A percentile compares a stretch with the other conserved stretches of the same genome.
Evolutionary conservation across 2,113 vertebrate species (phyloP).

Genomic region (Emydura subglobosa): DNA sequence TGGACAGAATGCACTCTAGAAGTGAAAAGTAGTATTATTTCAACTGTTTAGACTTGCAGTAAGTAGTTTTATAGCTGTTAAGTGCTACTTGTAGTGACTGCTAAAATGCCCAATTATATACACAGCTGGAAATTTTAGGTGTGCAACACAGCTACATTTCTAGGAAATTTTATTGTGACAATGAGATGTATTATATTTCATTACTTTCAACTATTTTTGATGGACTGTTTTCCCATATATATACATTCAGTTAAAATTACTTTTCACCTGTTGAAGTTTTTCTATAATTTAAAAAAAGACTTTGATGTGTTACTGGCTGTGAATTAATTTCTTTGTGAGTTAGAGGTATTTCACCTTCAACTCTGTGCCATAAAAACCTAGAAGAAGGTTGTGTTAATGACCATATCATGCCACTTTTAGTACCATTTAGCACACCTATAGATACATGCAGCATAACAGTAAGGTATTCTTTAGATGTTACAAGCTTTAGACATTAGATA

Average conservation of each 20-base stretch:
- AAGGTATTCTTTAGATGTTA: not conserved
- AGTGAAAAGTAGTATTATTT: not conserved
- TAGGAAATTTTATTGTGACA: not conserved
- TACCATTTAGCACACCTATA: not conserved
- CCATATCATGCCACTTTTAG: not conserved
- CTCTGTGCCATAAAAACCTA: not conserved
- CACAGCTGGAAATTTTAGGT: not conserved
- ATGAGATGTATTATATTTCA: not conserved
- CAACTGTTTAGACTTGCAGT: not conserved
- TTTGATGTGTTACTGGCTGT: not conserved
- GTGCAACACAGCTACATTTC: not conserved
- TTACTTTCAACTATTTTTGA: not conserved
- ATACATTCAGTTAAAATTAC: not conserved
- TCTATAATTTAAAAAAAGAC: not conserved
- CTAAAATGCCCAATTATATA: not conserved
- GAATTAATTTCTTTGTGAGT: not conserved
- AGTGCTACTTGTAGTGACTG: not conserved
- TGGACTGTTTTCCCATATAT: not conserved
- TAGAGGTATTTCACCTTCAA: not conserved
- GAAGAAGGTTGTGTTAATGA: not conserved
- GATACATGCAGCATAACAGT: not conserved
- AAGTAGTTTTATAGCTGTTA: not conserved
- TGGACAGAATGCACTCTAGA: not conserved
- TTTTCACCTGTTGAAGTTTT: not conserved
- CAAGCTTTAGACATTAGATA: not conserved